Conservation (phyloP, 2,888 invertebrate species). For the Crematogaster levior region DNA sequence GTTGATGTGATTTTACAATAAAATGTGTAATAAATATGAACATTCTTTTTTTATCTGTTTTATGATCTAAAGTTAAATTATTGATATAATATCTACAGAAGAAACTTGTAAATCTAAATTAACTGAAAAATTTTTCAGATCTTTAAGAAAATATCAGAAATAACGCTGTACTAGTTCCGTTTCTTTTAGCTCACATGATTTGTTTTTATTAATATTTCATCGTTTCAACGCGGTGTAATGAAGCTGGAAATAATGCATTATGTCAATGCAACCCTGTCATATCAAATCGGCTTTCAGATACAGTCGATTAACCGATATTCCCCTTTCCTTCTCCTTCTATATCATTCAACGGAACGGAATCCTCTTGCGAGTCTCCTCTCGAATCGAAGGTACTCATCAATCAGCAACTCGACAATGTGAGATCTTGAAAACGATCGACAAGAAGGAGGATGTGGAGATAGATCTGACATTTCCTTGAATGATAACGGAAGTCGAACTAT, state of each 20-base stretch:
- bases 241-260: slow-evolving; percentile 41
- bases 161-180: not conserved
- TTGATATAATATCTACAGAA: not conserved
- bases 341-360: slow-evolving; percentile 16
- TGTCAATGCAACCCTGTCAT: slow-evolving; percentile 23
- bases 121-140: not conserved
- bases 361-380: slow-evolving; percentile 19
- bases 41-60: not conserved
- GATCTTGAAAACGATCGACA: slow-evolving; percentile 48
- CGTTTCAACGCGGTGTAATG: slow-evolving; percentile 7
- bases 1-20: not conserved
- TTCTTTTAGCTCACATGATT: not conserved
- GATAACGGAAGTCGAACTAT: slow-evolving; percentile 42
- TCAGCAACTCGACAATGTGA: slow-evolving; percentile 41
- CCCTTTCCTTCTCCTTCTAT: not conserved
- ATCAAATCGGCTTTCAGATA: slow-evolving; percentile 36
- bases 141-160: slow-evolving; percentile 11
- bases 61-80: not conserved
- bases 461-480: slow-evolving; percentile 35
- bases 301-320: slow-evolving; percentile 48
- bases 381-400: slow-evolving; percentile 44
- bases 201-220: slow-evolving; percentile 5
- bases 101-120: not conserved
- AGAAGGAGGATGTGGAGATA: slow-evolving; percentile 29
- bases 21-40: not conserved